Base-by-base conservation (phyloP, 2,797 vertebrate species). In the Silurus lanzhouensis region DNA sequence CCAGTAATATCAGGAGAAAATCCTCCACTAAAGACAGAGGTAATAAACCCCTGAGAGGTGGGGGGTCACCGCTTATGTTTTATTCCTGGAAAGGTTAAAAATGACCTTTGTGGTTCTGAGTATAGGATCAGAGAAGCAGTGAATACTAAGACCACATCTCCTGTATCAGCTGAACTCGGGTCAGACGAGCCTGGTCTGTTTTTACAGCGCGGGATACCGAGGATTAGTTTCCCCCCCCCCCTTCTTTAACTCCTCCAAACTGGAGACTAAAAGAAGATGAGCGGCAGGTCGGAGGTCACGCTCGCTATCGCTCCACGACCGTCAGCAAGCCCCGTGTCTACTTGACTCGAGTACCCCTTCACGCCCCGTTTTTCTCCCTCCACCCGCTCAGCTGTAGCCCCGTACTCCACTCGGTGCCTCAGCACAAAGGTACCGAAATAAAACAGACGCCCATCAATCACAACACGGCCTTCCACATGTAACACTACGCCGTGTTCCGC, bases 341-440 rank as follows among this genome's bases (percentile, higher is more conserved):
- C 93, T 90, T 94, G 91, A 88, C 91, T 93, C 88, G 90, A 93
- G 94, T 93, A 93, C 88, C 88, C 84, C 60, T 44, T 17, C 10
- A 75, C 55, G 48, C 80, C 48, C n/a, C 80, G n/a, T 20, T 22
- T 81, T 55, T 57, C 81, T 38, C 60, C 31, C 76, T 44, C 27
- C 17, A 9, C 27, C 58, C 58, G 10, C 78, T 83, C 88, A 86
- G 88, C 83, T 85, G 80, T 86, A 84, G 86, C 78, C 81, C 80
- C 27, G 64, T 72, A 84, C 85, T 85, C 84, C 67, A 82, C 91
- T 91, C 91, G 93, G 93, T 93, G 94, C 6, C 90, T 90, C 91
- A 89, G 90, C 94, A 96, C 95, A 96, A 95, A 95, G 94, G 89
- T 92, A 93, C 91, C 91, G 89, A 95, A 96, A 95, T 95, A 95